phyloP scores from a whole-genome alignment of 2,113 vertebrate genomes.

The Notarius lentiginosus region DNA sequence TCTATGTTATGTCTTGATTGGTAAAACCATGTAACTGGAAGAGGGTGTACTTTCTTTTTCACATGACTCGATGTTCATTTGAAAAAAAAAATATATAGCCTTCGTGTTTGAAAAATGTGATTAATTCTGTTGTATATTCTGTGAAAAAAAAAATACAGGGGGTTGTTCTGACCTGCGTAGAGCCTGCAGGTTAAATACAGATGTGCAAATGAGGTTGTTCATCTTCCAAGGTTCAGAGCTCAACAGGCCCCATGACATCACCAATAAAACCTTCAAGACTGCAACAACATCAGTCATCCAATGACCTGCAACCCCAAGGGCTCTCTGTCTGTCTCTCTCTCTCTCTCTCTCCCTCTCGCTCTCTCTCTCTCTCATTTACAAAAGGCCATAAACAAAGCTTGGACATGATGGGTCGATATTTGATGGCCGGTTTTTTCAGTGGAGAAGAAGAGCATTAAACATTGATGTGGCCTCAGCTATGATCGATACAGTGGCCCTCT shows the following conservation, averaged over 20 bases:
- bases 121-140: neutral
- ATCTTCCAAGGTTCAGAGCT: slow-evolving; percentile 24
- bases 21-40: too few relatives aligned
- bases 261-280: slow-evolving; percentile 34
- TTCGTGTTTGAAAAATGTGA: neutral
- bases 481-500: slow-evolving; percentile 50
- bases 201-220: slow-evolving; percentile 36
- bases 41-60: too few relatives aligned
- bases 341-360: neutral
- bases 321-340: neutral
- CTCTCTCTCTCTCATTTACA: slow-evolving; percentile 29
- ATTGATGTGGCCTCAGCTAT: slow-evolving; percentile 50
- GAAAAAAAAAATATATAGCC: neutral
- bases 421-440: slow-evolving; percentile 52
- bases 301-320: slow-evolving; percentile 29
- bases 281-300: slow-evolving; percentile 35
- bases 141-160: neutral
- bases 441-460: slow-evolving; percentile 59
- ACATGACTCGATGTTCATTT: too few relatives aligned
- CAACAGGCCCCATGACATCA: slow-evolving; percentile 13
- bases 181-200: slow-evolving; percentile 34
- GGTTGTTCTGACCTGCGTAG: neutral
- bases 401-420: slow-evolving; percentile 48
- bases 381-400: slow-evolving; percentile 30
- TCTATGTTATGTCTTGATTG: too few relatives aligned